Percentiles rank a stretch among this genome's conserved stretches.
Conservation (phyloP, 2,797 vertebrate species). For the Knipowitschia caucasica region DNA sequence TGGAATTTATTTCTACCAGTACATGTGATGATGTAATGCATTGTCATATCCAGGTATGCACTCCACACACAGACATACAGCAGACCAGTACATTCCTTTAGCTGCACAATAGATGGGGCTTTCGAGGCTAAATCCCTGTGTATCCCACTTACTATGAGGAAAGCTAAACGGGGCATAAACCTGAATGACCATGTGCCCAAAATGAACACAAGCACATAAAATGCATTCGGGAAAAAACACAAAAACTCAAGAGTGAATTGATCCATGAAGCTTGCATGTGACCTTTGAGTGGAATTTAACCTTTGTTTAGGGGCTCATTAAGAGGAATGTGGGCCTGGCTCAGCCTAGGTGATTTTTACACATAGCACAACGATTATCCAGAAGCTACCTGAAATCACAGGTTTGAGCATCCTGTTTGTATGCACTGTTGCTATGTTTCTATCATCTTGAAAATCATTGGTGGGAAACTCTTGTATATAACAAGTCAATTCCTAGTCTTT, state of each 20-base stretch:
- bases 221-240: conserved; percentile 28
- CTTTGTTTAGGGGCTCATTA: conserved; percentile 33
- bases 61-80: conserved; percentile 35
- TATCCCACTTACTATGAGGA: conserved; percentile 61
- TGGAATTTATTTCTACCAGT: background rate
- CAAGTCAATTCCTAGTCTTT: too few species aligned
- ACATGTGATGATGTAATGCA: conserved; percentile 31
- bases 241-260: conserved; percentile 37
- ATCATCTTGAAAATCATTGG: too few species aligned
- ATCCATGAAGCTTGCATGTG: conserved; percentile 42
- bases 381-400: conserved; percentile 34
- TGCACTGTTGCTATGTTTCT: too few species aligned
- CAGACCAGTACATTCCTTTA: conserved; percentile 67
- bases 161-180: conserved; percentile 58
- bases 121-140: conserved; percentile 68
- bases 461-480: too few species aligned
- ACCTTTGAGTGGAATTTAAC: conserved; percentile 58
- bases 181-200: conserved; percentile 62
- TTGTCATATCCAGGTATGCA: conserved; percentile 47
- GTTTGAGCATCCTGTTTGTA: too few species aligned
- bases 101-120: conserved; percentile 69
- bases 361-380: conserved; percentile 8
- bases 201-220: conserved; percentile 31
- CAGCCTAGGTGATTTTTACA: conserved; percentile 25
- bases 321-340: conserved; percentile 14